phyloP scores from a whole-genome alignment of 2,888 invertebrate genomes.

The Prenolepis imparis region DNA sequence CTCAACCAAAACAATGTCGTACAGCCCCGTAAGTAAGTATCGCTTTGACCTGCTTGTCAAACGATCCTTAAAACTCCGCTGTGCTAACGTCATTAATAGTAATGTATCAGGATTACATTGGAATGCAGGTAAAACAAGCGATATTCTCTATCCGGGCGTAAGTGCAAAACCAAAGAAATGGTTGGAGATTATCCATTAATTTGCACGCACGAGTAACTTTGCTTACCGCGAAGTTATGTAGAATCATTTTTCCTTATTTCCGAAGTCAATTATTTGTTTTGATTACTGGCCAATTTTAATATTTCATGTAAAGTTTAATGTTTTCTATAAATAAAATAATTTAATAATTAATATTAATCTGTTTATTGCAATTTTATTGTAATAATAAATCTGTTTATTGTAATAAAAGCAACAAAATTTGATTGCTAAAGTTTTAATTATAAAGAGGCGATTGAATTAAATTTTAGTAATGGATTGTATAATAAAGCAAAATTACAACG shows the following conservation, averaged over 20 bases:
- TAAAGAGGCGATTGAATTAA: not conserved
- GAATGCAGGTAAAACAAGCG: slow-evolving; percentile 40
- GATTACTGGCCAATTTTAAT: not conserved
- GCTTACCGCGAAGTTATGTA: slow-evolving; percentile 23
- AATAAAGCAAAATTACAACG: not conserved
- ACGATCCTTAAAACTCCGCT: slow-evolving; percentile 80
- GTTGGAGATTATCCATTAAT: slow-evolving; percentile 13
- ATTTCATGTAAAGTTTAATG: not conserved
- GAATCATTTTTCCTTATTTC: slow-evolving; percentile 12
- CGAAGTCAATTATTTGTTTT: not conserved
- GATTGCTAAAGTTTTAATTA: not conserved
- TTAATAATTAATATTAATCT: not conserved
- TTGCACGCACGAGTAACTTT: slow-evolving; percentile 43
- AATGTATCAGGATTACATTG: slow-evolving; percentile 22
- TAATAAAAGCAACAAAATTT: not conserved
- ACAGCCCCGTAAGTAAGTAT: slow-evolving; percentile 82
- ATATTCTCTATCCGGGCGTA: slow-evolving; percentile 12
- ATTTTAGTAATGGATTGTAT: not conserved
- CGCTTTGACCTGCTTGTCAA: slow-evolving; percentile 85
- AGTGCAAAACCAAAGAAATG: slow-evolving; percentile 18
- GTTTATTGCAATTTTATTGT: too few relatives aligned
- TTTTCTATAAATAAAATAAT: not conserved
- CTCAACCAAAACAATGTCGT: slow-evolving; percentile 84
- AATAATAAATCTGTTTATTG: not conserved
- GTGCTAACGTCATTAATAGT: slow-evolving; percentile 51